These are phyloP conservation scores for Leucoptera coffeella DNA, from an alignment of 2,888 invertebrate species.

Conservation along the genomic window DNA sequence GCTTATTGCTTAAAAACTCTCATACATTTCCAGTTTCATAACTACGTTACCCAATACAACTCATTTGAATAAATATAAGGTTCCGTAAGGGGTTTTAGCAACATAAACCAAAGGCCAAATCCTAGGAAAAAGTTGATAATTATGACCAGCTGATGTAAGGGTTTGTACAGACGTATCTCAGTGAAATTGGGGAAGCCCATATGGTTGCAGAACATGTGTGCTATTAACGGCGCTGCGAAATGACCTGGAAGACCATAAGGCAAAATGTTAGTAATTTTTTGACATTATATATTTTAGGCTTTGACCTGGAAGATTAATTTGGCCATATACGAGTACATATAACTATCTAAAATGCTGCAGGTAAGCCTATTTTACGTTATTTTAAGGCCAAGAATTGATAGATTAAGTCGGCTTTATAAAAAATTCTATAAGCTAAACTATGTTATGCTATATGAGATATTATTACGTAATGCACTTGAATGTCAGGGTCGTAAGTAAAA, in stretches of 20 bases:
- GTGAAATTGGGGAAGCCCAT: slow-evolving; percentile 91
- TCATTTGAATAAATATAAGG: slow-evolving; percentile 60
- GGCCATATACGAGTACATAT: too few relatives aligned
- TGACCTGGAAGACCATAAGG: slow-evolving; percentile 73
- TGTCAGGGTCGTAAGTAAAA: too few relatives aligned
- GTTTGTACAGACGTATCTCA: slow-evolving; percentile 36
- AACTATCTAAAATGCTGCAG: too few relatives aligned
- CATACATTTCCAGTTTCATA: too few relatives aligned
- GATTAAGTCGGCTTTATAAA: too few relatives aligned
- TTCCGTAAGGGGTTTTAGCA: slow-evolving; percentile 70
- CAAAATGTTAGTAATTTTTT: background rate
- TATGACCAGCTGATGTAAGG: slow-evolving; percentile 54
- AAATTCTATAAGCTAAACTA: too few relatives aligned
- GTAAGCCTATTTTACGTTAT: too few relatives aligned
- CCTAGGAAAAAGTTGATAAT: slow-evolving; percentile 68
- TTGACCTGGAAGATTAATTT: too few relatives aligned
- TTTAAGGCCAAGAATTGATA: too few relatives aligned
- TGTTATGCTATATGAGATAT: too few relatives aligned
- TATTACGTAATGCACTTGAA: too few relatives aligned
- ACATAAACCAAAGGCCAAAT: slow-evolving; percentile 67
- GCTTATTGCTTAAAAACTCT: too few relatives aligned
- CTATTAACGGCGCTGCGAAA: slow-evolving; percentile 78
- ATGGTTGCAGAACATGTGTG: slow-evolving; percentile 93
- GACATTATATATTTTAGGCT: background rate
- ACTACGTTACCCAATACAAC: slow-evolving; percentile 45